Evolutionary conservation across 2,888 invertebrate genomes (phyloP).

Genomic region (Hirtodrosophila alboralis): DNA sequence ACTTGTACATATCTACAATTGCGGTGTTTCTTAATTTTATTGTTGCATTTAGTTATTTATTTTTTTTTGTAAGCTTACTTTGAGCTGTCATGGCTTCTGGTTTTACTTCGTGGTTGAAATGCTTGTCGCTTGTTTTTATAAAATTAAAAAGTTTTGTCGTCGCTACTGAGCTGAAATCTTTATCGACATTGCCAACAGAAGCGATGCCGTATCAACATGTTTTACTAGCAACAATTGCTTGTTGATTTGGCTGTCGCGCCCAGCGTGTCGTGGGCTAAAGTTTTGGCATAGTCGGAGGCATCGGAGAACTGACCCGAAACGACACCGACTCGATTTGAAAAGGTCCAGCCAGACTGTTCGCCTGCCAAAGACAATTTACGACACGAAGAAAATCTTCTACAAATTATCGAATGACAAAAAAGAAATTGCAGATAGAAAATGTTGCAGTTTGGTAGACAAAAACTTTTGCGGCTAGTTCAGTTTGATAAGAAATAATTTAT

Average conservation of each 20-base stretch:
- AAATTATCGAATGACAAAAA: constrained; percentile 73
- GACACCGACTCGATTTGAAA: constrained; percentile 26
- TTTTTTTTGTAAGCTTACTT: neutral
- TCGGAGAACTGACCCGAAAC: constrained; percentile 36
- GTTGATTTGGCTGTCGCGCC: constrained; percentile 65
- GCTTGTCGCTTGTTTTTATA: constrained; percentile 67
- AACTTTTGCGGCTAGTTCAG: constrained; percentile 69
- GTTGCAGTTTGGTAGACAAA: constrained; percentile 54
- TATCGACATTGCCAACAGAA: constrained; percentile 25
- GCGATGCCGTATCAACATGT: constrained; percentile 48
- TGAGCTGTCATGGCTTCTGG: constrained; percentile 30
- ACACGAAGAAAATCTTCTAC: constrained; percentile 63
- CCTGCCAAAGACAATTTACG: constrained; percentile 79
- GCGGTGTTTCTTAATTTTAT: no score
- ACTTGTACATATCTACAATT: no score
- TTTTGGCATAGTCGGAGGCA: constrained; percentile 56
- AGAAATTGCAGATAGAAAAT: constrained; percentile 65
- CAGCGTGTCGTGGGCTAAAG: constrained; percentile 50
- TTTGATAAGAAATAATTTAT: constrained; percentile 77
- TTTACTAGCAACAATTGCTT: constrained; percentile 75
- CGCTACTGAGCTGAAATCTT: constrained; percentile 58
- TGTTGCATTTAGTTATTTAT: neutral
- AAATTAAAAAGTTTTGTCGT: constrained; percentile 67
- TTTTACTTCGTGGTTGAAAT: constrained; percentile 45
- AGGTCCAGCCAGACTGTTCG: constrained; percentile 46